These are phyloP conservation scores for Pardalotus punctatus DNA, from an alignment of 2,113 vertebrate species.

Conservation along the genomic window DNA sequence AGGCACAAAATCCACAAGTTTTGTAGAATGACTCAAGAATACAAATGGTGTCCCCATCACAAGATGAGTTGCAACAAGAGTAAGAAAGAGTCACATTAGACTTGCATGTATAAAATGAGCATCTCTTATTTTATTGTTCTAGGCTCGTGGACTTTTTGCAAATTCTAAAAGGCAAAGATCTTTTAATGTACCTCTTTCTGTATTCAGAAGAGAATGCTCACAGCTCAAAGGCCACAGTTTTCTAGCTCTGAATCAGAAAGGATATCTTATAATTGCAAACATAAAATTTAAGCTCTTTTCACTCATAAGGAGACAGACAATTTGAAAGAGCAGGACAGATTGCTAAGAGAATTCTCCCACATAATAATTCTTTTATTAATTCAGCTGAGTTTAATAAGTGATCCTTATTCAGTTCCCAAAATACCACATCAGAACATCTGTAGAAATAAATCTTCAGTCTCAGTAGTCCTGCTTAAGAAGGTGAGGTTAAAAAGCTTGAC, in stretches of 20 bases:
- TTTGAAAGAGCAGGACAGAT: neutral
- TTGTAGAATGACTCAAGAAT: constrained; percentile 10
- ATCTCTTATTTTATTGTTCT: neutral
- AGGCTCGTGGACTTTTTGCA: neutral
- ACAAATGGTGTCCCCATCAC: neutral
- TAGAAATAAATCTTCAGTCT: constrained; percentile 44
- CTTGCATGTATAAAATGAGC: neutral
- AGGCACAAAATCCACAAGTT: neutral
- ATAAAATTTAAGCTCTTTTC: constrained; percentile 42
- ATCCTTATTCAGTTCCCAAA: constrained; percentile 17
- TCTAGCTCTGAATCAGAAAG: constrained; percentile 39
- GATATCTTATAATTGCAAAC: constrained; percentile 49
- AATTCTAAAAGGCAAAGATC: neutral
- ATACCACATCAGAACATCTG: neutral
- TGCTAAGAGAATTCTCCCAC: constrained; percentile 32
- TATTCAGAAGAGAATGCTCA: constrained; percentile 41
- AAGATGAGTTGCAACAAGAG: neutral
- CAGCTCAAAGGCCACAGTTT: constrained; percentile 42
- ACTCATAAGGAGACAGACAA: constrained; percentile 42
- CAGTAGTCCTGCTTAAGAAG: neutral
- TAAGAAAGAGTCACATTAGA: neutral
- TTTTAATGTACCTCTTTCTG: constrained; percentile 20
- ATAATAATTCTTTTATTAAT: constrained; percentile 43
- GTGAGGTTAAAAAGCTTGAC: neutral
- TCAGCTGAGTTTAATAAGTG: constrained; percentile 31